These are phyloP conservation scores for Danio jaintianensis DNA, from an alignment of 2,797 vertebrate species.

Conservation along the genomic window DNA sequence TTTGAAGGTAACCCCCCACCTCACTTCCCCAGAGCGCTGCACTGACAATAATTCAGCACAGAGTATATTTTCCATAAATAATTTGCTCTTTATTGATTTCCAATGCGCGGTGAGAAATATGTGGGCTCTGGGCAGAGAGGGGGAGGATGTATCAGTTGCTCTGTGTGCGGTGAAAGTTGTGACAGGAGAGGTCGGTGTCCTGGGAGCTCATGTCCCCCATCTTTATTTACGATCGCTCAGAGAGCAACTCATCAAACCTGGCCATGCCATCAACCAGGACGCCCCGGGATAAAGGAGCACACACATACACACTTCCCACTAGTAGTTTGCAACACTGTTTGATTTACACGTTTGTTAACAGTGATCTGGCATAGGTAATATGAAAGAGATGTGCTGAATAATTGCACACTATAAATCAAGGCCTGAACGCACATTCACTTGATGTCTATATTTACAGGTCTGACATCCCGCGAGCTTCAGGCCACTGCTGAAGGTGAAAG, in stretches of 20 bases:
- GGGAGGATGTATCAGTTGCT: constrained; percentile 81
- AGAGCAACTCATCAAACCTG: constrained; percentile 67
- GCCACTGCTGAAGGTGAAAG: constrained; percentile 48
- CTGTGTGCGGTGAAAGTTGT: constrained; percentile 82
- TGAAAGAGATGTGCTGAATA: constrained; percentile 49
- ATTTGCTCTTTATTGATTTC: constrained; percentile 84
- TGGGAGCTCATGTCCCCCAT: constrained; percentile 75
- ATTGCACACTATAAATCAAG: constrained; percentile 42
- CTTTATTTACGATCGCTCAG: constrained; percentile 72
- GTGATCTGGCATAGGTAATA: constrained; percentile 39
- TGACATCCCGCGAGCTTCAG: constrained; percentile 42
- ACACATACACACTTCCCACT: constrained; percentile 30
- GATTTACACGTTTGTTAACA: constrained; percentile 46
- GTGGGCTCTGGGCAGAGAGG: constrained; percentile 77
- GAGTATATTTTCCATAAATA: constrained; percentile 87
- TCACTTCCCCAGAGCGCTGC: constrained; percentile 69
- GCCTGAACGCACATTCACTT: constrained; percentile 22
- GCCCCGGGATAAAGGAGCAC: constrained; percentile 46
- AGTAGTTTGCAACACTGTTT: constrained; percentile 47
- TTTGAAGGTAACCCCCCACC: constrained; percentile 76
- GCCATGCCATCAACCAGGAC: constrained; percentile 61
- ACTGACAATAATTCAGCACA: constrained; percentile 82
- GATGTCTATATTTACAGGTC: constrained; percentile 51
- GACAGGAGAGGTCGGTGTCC: constrained; percentile 82
- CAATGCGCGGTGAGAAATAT: constrained; percentile 80